Percentiles rank a stretch among this genome's conserved stretches.
These are phyloP conservation scores for Hyphantria cunea DNA, from an alignment of 1,140 invertebrate genomes.

Conservation along the genomic window DNA sequence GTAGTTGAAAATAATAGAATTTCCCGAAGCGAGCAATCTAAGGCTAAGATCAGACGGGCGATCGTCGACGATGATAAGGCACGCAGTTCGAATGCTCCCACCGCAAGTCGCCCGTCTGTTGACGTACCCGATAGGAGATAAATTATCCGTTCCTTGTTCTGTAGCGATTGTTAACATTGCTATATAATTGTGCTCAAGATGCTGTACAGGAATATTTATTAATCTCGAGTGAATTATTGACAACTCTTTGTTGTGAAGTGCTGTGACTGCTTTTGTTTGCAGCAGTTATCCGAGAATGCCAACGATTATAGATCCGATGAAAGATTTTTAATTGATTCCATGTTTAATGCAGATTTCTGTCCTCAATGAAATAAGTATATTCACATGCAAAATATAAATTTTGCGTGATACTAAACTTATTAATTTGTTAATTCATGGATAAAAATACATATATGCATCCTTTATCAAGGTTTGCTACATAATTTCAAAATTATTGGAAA, in stretches of 20 bases:
- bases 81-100: slow-evolving; percentile 21
- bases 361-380: no score
- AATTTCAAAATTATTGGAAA: no score
- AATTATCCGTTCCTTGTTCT: slow-evolving; percentile 15
- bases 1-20: slow-evolving; percentile 17
- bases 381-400: no score
- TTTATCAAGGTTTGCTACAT: no score
- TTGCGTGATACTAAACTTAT: no score
- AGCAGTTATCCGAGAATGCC: no score
- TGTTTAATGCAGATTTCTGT: no score
- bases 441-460: no score
- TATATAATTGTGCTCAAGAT: slow-evolving; percentile 20
- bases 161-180: slow-evolving; percentile 18
- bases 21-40: slow-evolving; percentile 24
- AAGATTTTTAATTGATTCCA: background rate
- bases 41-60: slow-evolving; percentile 26
- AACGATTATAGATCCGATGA: no score
- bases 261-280: no score
- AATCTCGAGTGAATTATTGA: slow-evolving; percentile 7
- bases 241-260: slow-evolving; percentile 5
- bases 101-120: slow-evolving; percentile 2
- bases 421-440: no score
- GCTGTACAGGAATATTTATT: slow-evolving; percentile 11
- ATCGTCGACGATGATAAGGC: slow-evolving; percentile 40
- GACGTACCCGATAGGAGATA: slow-evolving; percentile 22